These are phyloP conservation scores for Galbula dea DNA, from an alignment of 2,113 vertebrate genomes.

Conservation along the genomic window DNA sequence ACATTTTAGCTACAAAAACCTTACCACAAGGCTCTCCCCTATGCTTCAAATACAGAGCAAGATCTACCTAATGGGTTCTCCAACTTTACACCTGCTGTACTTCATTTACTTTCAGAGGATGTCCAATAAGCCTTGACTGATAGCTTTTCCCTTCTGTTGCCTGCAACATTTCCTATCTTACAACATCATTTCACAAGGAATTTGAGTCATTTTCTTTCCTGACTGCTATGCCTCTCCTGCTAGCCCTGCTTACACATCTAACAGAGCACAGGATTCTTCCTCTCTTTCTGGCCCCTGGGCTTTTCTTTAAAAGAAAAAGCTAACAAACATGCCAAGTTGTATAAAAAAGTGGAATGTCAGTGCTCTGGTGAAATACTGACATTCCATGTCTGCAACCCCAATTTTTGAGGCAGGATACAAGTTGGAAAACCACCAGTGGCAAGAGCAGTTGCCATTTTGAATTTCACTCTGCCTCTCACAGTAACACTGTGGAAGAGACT, in stretches of 20 bases:
- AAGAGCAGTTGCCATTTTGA: slow-evolving; percentile 77
- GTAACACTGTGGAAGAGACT: background rate
- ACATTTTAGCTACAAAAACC: background rate
- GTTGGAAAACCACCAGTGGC: slow-evolving; percentile 74
- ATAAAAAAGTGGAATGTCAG: slow-evolving; percentile 59
- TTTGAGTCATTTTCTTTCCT: slow-evolving; percentile 20
- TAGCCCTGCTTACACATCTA: slow-evolving; percentile 12
- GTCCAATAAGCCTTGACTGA: slow-evolving; percentile 12
- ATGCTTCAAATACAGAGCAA: background rate
- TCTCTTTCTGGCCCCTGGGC: slow-evolving; percentile 60
- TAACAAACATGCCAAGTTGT: slow-evolving; percentile 68
- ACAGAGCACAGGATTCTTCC: background rate
- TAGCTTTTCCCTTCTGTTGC: slow-evolving; percentile 18
- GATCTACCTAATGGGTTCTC: background rate
- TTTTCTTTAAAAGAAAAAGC: slow-evolving; percentile 61
- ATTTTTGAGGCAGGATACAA: slow-evolving; percentile 44
- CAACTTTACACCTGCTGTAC: background rate
- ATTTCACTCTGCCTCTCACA: slow-evolving; percentile 42
- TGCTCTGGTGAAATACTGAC: slow-evolving; percentile 27
- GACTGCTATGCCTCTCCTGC: background rate
- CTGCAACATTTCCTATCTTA: background rate
- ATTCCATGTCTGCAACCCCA: slow-evolving; percentile 11
- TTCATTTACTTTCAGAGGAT: background rate
- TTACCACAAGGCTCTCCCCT: background rate
- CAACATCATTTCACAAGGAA: background rate